A percentile compares a stretch with the other conserved stretches of the same genome.
phyloP scores from a whole-genome alignment of 1,140 invertebrate species.

The Megathymus violae region DNA sequence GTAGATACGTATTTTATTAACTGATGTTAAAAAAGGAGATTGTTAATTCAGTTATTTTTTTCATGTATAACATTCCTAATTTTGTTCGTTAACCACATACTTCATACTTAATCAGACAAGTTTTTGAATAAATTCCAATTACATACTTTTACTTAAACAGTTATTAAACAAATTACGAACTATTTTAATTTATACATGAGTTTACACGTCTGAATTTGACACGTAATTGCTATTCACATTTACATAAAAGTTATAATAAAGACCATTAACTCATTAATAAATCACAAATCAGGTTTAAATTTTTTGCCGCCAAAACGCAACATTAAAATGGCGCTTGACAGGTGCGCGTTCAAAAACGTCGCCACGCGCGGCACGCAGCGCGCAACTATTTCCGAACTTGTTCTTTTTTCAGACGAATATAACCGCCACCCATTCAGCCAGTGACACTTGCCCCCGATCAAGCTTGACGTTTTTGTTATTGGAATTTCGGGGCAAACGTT shows the following conservation, averaged over 20 bases:
- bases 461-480: slow-evolving; percentile 44
- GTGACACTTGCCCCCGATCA: slow-evolving; percentile 56
- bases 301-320: slow-evolving; percentile 44
- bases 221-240: no score
- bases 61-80: no score
- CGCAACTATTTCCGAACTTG: slow-evolving; percentile 52
- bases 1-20: not conserved
- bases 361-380: slow-evolving; percentile 49
- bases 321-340: slow-evolving; percentile 58
- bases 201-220: no score
- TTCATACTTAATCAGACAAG: no score
- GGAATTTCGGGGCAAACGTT: slow-evolving; percentile 48
- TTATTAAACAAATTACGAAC: no score
- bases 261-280: slow-evolving; percentile 15
- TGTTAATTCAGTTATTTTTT: no score
- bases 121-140: no score
- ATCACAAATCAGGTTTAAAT: slow-evolving; percentile 30
- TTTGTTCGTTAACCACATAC: no score
- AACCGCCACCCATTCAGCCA: slow-evolving; percentile 62
- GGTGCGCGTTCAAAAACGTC: slow-evolving; percentile 47
- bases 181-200: no score
- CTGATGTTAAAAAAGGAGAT: slow-evolving; percentile 11
- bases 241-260: no score
- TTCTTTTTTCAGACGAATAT: slow-evolving; percentile 61
- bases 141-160: slow-evolving; percentile 20